A percentile compares a stretch with the other conserved stretches of the same genome.
Conservation (phyloP, 2,888 invertebrate species). For the Capitulum mitella region DNA sequence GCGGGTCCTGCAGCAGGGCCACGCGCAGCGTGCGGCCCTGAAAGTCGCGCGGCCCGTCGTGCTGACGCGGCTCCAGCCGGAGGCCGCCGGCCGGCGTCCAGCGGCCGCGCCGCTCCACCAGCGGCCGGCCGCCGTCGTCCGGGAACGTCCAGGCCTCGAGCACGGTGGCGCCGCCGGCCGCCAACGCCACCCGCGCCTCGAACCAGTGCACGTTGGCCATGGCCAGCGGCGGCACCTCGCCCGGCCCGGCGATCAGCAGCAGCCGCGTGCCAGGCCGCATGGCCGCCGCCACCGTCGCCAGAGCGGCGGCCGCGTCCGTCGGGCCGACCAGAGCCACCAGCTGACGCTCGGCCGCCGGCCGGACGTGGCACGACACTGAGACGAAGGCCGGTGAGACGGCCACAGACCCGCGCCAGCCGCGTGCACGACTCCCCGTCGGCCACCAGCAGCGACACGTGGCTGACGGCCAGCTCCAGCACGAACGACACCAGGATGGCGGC, state of each 20-base stretch:
- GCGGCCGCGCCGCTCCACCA: background rate
- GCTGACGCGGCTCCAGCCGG: background rate
- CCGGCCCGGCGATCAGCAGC: background rate
- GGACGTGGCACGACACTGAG: background rate
- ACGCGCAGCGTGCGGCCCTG: constrained; percentile 1
- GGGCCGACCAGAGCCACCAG: background rate
- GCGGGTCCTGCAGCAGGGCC: no score
- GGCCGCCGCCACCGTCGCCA: background rate
- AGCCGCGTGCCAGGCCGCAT: background rate
- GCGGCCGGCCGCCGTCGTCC: background rate
- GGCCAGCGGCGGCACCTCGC: background rate
- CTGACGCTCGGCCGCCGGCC: background rate
- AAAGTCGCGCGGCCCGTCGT: constrained; percentile 3
- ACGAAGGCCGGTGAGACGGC: background rate
- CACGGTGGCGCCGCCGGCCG: background rate
- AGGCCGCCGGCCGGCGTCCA: background rate
- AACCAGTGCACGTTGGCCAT: background rate
- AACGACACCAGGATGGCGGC: background rate
- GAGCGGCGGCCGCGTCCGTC: background rate
- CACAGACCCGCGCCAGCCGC: background rate
- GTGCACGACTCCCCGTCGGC: background rate
- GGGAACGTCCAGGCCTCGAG: background rate
- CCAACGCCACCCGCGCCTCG: background rate
- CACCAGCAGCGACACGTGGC: background rate
- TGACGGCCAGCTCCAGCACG: background rate